A percentile compares a stretch with the other conserved stretches of the same genome.
Evolutionary conservation across 2,113 vertebrate species (phyloP).

Genomic region (Oryzias javanicus): DNA sequence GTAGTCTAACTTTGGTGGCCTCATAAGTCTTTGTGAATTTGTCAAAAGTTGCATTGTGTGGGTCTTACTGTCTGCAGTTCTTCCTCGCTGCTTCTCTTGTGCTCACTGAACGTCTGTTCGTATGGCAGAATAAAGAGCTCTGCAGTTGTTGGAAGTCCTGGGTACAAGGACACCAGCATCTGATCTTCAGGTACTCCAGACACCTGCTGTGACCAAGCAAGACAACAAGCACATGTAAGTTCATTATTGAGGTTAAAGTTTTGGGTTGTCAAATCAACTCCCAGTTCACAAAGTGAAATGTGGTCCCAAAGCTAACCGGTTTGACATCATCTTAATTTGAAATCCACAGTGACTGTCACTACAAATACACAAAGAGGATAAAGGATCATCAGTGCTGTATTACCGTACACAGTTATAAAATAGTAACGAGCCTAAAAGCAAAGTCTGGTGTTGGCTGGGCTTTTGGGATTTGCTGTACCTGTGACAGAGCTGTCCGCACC

Average conservation of each 20-base stretch:
- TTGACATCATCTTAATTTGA: slow-evolving; percentile 4
- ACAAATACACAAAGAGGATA: slow-evolving; percentile 8
- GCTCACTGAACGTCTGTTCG: slow-evolving; percentile 59
- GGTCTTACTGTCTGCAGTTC: slow-evolving; percentile 84
- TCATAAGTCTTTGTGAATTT: no score
- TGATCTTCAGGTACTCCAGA: slow-evolving; percentile 85
- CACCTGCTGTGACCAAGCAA: slow-evolving; percentile 73
- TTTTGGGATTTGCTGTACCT: slow-evolving; percentile 75
- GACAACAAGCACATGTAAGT: neutral
- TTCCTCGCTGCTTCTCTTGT: slow-evolving; percentile 79
- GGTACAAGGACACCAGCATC: slow-evolving; percentile 88
- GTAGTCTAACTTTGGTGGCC: no score
- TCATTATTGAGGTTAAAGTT: neutral
- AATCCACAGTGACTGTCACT: slow-evolving; percentile 13
- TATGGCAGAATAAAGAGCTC: slow-evolving; percentile 91
- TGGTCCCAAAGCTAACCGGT: neutral
- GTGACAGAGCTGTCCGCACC: slow-evolving; percentile 86
- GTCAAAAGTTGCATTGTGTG: neutral
- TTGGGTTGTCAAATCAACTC: neutral
- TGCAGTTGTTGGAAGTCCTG: slow-evolving; percentile 89
- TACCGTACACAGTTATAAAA: slow-evolving; percentile 47
- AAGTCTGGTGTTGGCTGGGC: slow-evolving; percentile 21
- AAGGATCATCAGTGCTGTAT: slow-evolving; percentile 30
- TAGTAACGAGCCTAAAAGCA: slow-evolving; percentile 55
- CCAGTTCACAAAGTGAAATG: neutral